A percentile compares a stretch with the other conserved stretches of the same genome.
phyloP scores from a whole-genome alignment of 1,140 invertebrate genomes.

The Trichoplusia ni region DNA sequence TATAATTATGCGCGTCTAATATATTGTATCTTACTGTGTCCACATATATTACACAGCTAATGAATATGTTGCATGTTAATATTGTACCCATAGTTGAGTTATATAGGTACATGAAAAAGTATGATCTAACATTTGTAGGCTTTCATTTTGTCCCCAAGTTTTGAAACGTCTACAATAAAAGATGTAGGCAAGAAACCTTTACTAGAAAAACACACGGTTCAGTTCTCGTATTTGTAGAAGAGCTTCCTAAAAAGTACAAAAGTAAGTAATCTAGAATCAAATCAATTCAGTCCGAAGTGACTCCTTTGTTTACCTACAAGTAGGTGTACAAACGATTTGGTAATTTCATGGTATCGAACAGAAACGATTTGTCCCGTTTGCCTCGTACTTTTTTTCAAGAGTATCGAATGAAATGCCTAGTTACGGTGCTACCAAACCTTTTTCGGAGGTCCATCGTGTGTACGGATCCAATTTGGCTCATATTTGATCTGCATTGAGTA shows the following conservation, averaged over 20 bases:
- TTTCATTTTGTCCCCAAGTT: too few relatives aligned
- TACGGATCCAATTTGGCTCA: constrained; percentile 40
- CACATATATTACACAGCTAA: too few relatives aligned
- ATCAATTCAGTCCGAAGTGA: constrained; percentile 22
- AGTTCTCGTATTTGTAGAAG: not conserved
- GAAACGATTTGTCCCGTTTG: constrained; percentile 20
- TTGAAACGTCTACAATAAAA: not conserved
- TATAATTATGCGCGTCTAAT: not conserved
- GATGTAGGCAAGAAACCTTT: too few relatives aligned
- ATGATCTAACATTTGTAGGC: too few relatives aligned
- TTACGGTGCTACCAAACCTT: constrained; percentile 20
- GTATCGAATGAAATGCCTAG: constrained; percentile 32
- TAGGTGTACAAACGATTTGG: constrained; percentile 12
- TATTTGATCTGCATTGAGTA: constrained; percentile 48
- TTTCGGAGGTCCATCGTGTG: constrained; percentile 8
- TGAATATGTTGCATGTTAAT: too few relatives aligned
- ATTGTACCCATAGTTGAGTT: too few relatives aligned
- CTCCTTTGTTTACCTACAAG: constrained; percentile 30
- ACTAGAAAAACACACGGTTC: too few relatives aligned
- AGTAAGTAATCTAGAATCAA: constrained; percentile 21
- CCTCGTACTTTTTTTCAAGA: constrained; percentile 28
- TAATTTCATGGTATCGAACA: constrained; percentile 41
- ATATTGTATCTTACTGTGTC: too few relatives aligned
- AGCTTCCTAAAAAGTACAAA: not conserved
- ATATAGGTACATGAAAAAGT: too few relatives aligned